phyloP scores from a whole-genome alignment of 1,140 invertebrate genomes.

The Drosophila littoralis region DNA sequence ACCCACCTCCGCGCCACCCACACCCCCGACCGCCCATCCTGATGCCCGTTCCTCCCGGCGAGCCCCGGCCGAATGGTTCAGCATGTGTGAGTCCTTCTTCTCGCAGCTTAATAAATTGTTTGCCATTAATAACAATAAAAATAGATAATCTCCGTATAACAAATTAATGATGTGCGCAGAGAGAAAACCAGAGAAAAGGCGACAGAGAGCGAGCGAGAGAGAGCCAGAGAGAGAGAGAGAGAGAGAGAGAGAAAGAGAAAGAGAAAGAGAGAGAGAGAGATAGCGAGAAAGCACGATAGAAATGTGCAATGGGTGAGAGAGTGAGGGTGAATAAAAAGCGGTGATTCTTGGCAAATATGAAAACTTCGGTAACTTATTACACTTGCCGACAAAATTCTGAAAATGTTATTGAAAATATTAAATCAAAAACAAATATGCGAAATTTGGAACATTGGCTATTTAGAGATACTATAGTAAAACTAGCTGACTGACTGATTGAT shows the following conservation, averaged over 20 bases:
- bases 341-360: constrained; percentile 60
- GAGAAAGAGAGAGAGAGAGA: background rate
- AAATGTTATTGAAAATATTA: background rate
- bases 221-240: constrained; percentile 11
- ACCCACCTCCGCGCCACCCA: background rate
- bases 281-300: background rate
- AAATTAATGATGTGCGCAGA: constrained; percentile 81
- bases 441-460: too few relatives aligned
- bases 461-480: too few relatives aligned
- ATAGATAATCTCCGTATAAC: constrained; percentile 84
- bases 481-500: too few relatives aligned
- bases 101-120: constrained; percentile 83
- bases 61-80: constrained; percentile 7
- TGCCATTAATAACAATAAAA: constrained; percentile 84
- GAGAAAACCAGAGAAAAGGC: constrained; percentile 11
- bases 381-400: constrained; percentile 36
- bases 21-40: background rate
- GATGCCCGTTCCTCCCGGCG: background rate
- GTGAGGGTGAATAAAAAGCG: background rate
- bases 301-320: background rate
- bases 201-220: constrained; percentile 23
- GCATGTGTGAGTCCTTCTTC: constrained; percentile 50
- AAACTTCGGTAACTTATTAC: constrained; percentile 55
- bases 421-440: background rate
- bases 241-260: background rate